Conservation (phyloP, 2,888 invertebrate genomes). For the Lissocephala sabroskyi region DNA sequence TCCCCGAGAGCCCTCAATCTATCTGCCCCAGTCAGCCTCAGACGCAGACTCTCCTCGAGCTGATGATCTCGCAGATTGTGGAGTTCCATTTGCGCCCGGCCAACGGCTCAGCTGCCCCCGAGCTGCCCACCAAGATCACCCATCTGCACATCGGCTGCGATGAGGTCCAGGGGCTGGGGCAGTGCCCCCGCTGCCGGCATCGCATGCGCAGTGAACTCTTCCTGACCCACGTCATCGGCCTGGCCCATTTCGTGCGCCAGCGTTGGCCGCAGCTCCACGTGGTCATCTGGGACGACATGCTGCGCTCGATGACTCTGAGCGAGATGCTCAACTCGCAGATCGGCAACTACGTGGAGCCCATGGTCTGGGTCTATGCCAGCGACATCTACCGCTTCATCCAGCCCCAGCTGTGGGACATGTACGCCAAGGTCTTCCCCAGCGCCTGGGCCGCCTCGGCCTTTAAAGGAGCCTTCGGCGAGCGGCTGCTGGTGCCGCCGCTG, state of each 20-base stretch:
- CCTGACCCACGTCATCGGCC: constrained; percentile 76
- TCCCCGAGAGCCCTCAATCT: constrained; percentile 79
- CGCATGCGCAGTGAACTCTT: constrained; percentile 75
- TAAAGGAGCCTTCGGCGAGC: constrained; percentile 84
- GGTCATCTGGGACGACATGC: constrained; percentile 88
- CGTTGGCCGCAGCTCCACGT: constrained; percentile 76
- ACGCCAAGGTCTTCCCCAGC: constrained; percentile 78
- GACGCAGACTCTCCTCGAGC: constrained; percentile 77
- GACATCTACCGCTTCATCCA: constrained; percentile 77
- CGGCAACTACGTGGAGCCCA: constrained; percentile 80
- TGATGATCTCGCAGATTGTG: constrained; percentile 81
- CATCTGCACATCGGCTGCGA: constrained; percentile 84
- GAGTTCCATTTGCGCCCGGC: constrained; percentile 65
- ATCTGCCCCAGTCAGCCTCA: constrained; percentile 80
- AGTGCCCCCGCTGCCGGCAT: constrained; percentile 77
- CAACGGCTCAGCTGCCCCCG: constrained; percentile 28
- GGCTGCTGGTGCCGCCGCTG: constrained; percentile 78
- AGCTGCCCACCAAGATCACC: constrained; percentile 60
- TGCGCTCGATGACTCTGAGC: constrained; percentile 77
- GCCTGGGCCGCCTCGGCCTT: constrained; percentile 84
- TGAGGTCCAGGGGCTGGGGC: constrained; percentile 82
- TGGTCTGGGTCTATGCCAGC: constrained; percentile 87
- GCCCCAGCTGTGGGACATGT: constrained; percentile 78
- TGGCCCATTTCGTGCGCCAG: constrained; percentile 76
- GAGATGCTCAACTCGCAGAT: constrained; percentile 77